Evolutionary conservation across 2,888 invertebrate species (phyloP).

Genomic region (Drosophila borealis): DNA sequence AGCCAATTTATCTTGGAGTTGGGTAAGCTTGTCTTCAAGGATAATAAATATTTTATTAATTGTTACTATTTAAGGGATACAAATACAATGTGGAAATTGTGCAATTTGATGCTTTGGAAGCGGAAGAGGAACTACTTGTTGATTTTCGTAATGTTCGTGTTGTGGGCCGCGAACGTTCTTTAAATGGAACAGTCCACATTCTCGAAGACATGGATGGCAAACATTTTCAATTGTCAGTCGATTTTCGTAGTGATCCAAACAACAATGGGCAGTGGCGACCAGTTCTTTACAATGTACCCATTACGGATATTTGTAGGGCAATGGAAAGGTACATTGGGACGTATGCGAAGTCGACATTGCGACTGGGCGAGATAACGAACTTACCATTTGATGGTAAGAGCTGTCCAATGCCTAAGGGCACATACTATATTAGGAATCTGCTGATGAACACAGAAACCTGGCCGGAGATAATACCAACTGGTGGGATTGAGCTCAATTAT

Average conservation of each 20-base stretch:
- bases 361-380: slow-evolving; percentile 3
- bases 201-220: slow-evolving; percentile 17
- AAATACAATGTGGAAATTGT: not conserved
- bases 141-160: slow-evolving; percentile 22
- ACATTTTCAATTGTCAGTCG: slow-evolving; percentile 17
- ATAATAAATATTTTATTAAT: too few species aligned
- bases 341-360: slow-evolving; percentile 22
- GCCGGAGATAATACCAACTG: slow-evolving; percentile 33
- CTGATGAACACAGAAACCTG: slow-evolving; percentile 27
- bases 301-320: slow-evolving; percentile 16
- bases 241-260: slow-evolving; percentile 22
- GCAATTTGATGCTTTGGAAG: slow-evolving; percentile 7
- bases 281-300: slow-evolving; percentile 10
- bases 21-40: not conserved
- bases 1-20: not conserved
- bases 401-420: slow-evolving; percentile 19
- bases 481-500: slow-evolving; percentile 14
- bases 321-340: slow-evolving; percentile 1
- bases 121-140: slow-evolving; percentile 5
- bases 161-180: slow-evolving; percentile 18
- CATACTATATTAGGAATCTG: slow-evolving; percentile 14
- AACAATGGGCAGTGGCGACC: slow-evolving; percentile 17
- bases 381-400: slow-evolving; percentile 14
- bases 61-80: not conserved
- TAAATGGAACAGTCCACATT: slow-evolving; percentile 31